Percentiles rank a stretch among this genome's conserved stretches.
These are phyloP conservation scores for Myopa tessellatipennis DNA, from an alignment of 2,888 invertebrate species.

Conservation along the genomic window DNA sequence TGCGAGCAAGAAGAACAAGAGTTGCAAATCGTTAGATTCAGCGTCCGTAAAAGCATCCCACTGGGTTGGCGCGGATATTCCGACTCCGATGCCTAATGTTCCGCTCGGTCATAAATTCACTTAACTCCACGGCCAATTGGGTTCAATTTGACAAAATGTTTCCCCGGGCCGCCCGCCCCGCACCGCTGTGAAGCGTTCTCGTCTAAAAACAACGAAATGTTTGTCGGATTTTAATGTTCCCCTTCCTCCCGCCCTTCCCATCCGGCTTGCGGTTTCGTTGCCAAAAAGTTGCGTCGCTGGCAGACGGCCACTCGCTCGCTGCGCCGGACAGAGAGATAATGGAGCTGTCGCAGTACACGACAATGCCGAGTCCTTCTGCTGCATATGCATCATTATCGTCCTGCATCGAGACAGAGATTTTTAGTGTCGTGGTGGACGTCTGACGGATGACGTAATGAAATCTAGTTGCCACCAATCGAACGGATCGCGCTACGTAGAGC, in stretches of 20 bases:
- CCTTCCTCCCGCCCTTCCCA: neutral
- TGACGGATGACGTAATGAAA: neutral
- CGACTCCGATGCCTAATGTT: conserved; percentile 59
- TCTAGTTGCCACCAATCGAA: conserved; percentile 14
- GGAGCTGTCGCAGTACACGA: conserved; percentile 41
- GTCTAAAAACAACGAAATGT: conserved; percentile 42
- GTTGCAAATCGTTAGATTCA: neutral
- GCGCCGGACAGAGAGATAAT: conserved; percentile 40
- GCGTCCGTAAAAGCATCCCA: conserved; percentile 12
- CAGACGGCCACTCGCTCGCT: conserved; percentile 30
- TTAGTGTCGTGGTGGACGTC: conserved; percentile 1
- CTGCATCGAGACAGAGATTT: neutral
- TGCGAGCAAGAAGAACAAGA: conserved; percentile 39
- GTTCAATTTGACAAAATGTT: conserved; percentile 64
- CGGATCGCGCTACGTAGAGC: neutral
- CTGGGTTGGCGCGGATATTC: conserved; percentile 30
- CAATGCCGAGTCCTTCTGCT: conserved; percentile 7
- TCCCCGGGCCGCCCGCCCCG: conserved; percentile 28
- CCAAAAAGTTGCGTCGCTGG: conserved; percentile 43
- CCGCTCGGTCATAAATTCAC: conserved; percentile 58
- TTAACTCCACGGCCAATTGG: conserved; percentile 59
- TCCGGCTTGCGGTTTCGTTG: conserved; percentile 36
- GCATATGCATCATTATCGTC: conserved; percentile 14
- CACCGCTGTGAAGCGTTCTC: neutral
- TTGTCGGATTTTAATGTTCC: conserved; percentile 29